Conservation (phyloP, 2,888 invertebrate genomes). For the Lasioglossum malachurum region DNA sequence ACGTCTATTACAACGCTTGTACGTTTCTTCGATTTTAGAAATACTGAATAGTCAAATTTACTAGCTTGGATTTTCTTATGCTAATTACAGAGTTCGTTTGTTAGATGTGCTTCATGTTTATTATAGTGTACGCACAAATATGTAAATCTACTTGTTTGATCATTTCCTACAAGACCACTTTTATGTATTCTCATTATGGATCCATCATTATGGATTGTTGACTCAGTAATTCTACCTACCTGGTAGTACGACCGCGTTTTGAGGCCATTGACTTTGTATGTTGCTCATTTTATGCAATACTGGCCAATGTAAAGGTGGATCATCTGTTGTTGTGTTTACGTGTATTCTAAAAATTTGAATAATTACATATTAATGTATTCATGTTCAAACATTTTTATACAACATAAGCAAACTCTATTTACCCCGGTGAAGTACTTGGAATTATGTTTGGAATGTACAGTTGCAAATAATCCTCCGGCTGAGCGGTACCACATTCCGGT, state of each 20-base stretch:
- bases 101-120: not conserved
- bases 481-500: conserved; percentile 95
- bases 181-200: no score
- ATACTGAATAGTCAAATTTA: not conserved
- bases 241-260: conserved; percentile 93
- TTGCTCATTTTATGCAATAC: conserved; percentile 89
- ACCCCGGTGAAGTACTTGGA: conserved; percentile 69
- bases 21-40: not conserved
- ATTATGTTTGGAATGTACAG: conserved; percentile 88
- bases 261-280: conserved; percentile 92
- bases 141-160: not conserved
- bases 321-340: conserved; percentile 68
- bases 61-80: not conserved
- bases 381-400: not conserved
- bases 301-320: conserved; percentile 87
- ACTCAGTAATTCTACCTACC: conserved; percentile 83
- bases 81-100: not conserved
- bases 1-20: not conserved
- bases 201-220: no score
- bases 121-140: not conserved
- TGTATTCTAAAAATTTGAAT: conserved; percentile 64
- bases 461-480: conserved; percentile 95
- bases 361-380: not conserved
- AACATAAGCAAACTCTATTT: conserved; percentile 31
- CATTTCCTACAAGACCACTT: not conserved